Evolutionary conservation across 2,113 vertebrate species (phyloP), one percentile per base, ranked within the genome.

Genomic region (Castor canadensis): DNA sequence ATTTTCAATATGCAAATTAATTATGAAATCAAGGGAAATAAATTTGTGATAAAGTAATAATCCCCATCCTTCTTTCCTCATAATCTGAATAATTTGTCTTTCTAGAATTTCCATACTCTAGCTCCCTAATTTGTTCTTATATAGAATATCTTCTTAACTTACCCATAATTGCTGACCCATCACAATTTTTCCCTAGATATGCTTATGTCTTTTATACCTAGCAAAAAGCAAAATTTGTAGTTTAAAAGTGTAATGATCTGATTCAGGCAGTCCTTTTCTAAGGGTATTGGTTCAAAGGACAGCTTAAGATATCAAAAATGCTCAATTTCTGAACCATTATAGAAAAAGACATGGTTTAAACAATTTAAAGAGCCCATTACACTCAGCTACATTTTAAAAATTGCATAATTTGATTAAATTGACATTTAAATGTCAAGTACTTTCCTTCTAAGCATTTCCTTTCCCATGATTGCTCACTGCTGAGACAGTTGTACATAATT

Each of bases 381-480:
- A 89, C 66, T 93, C 56, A 93, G 76, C 81, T 35, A 73, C 75
- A 87, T 76, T 69, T 97, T 93, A 93, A 96, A 95, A 96, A 95
- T 84, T 77, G 30, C 92, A 71, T 93, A 96, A 95, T 95, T 28
- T 97, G 95, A 96, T 95, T 97, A 97, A 62, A 72, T 24, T 95
- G 16, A 94, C 35, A 97, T 98, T 97, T 98, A 98, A 97, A 96
- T 89, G 93, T 97, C 97, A 96, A 93, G 95, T n/a, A 38, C 11
- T 79, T 96, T 97, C 93, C 79, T 75, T n/a, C n/a, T n/a, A n/a
- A 96, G 89, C 94, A 93, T 47, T 91, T 91, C 28, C 49, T 86
- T 97, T 94, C 24, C 24, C 71, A 32, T 71, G 54, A 97, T 91
- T 98, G 96, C 92, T 73, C 20, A 97, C 87, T 79, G 94, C 38